phyloP scores from a whole-genome alignment of 2,888 invertebrate species.

The Petrolisthes manimaculis region DNA sequence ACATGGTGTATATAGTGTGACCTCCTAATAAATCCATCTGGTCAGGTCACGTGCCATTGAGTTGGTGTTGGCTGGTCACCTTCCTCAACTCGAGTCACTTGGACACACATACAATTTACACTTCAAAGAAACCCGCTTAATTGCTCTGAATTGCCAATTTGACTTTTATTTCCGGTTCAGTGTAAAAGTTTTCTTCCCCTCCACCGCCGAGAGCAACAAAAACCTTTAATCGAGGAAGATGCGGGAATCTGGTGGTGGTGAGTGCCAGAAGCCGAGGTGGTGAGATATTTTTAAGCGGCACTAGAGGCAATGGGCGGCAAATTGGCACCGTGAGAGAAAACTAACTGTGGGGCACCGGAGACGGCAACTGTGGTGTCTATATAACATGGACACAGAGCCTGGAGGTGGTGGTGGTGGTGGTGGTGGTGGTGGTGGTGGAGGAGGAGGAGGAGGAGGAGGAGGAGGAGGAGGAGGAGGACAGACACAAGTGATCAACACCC shows the following conservation, averaged over 20 bases:
- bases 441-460: not conserved
- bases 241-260: not conserved
- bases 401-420: not conserved
- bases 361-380: not conserved
- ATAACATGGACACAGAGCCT: not conserved
- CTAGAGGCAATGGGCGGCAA: not conserved
- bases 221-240: not conserved
- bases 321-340: not conserved
- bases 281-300: not conserved
- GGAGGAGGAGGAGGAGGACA: not conserved
- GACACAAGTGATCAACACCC: too few relatives aligned
- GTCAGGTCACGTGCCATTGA: not conserved
- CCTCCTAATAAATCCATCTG: too few relatives aligned
- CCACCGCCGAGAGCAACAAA: not conserved
- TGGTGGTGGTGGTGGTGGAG: not conserved
- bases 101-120: conserved; percentile 22
- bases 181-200: not conserved
- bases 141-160: conserved; percentile 30
- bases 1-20: not conserved
- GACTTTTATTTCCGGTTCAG: conserved; percentile 16
- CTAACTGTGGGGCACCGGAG: not conserved
- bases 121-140: conserved; percentile 17
- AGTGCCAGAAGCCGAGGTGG: not conserved
- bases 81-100: conserved; percentile 19
- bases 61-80: not conserved